phyloP scores from a whole-genome alignment of 2,113 vertebrate genomes.

The Apistogramma diplotaenia region DNA sequence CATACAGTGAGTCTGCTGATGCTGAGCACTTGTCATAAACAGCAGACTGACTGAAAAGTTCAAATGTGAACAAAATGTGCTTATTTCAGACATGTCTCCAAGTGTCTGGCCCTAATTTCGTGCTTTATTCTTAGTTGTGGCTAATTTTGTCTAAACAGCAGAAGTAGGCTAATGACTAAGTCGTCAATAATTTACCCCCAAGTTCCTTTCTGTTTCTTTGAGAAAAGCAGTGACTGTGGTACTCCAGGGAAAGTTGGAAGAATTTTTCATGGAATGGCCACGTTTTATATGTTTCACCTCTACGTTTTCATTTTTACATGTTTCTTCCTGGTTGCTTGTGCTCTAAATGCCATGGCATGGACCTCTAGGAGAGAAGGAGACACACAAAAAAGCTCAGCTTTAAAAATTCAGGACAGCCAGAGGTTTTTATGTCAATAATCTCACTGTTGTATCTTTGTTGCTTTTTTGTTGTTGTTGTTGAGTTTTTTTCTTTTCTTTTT shows the following conservation, averaged over 20 bases:
- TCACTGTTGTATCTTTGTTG: constrained; percentile 53
- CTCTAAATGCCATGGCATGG: constrained; percentile 18
- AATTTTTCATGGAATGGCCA: not conserved
- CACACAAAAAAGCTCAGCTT: not conserved
- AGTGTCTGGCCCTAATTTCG: constrained; percentile 47
- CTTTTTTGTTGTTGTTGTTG: not conserved
- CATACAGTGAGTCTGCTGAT: not conserved
- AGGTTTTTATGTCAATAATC: constrained; percentile 63
- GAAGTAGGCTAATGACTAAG: constrained; percentile 61
- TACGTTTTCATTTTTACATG: not conserved
- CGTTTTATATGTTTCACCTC: not conserved
- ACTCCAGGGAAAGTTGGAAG: not conserved
- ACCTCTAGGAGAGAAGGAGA: not conserved
- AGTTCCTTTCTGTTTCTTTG: constrained; percentile 13
- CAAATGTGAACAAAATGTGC: constrained; percentile 4
- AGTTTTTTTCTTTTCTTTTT: not conserved
- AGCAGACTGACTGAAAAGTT: not conserved
- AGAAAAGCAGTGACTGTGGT: not conserved
- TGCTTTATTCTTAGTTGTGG: constrained; percentile 49
- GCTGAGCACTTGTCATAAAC: not conserved
- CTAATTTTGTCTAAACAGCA: constrained; percentile 54
- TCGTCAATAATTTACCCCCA: constrained; percentile 59
- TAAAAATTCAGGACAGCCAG: constrained; percentile 5
- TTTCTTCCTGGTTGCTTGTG: constrained; percentile 29
- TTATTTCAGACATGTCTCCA: constrained; percentile 25